Percentiles rank a stretch among this genome's conserved stretches.
Evolutionary conservation across 2,113 vertebrate genomes (phyloP).

Genomic region (Poecilia latipinna): DNA sequence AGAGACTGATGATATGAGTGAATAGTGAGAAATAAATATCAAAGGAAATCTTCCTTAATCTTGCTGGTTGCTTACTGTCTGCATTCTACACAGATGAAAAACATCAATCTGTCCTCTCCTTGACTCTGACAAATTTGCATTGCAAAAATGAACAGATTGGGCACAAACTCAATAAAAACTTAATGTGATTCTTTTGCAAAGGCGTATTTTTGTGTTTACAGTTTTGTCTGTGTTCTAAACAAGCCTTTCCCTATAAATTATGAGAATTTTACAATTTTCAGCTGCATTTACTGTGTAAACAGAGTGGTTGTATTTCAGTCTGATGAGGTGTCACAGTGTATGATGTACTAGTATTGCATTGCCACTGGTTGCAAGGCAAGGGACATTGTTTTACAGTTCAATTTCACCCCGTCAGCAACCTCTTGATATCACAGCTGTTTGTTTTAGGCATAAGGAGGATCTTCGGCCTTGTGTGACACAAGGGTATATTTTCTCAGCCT

Average conservation of each 20-base stretch:
- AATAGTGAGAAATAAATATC: conserved; percentile 63
- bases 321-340: conserved; percentile 53
- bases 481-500: conserved; percentile 54
- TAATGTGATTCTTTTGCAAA: conserved; percentile 22
- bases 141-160: conserved; percentile 40
- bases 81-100: conserved; percentile 44
- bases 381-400: conserved; percentile 72
- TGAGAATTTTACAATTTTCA: conserved; percentile 38
- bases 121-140: conserved; percentile 24
- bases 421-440: conserved; percentile 69
- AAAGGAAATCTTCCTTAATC: conserved; percentile 40
- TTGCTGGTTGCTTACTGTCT: conserved; percentile 37
- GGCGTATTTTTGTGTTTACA: background rate
- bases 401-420: conserved; percentile 70
- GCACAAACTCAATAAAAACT: conserved; percentile 13
- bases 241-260: conserved; percentile 3
- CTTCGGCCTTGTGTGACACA: conserved; percentile 51
- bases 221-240: conserved; percentile 10
- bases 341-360: conserved; percentile 66
- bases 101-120: conserved; percentile 31
- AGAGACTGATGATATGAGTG: conserved; percentile 60
- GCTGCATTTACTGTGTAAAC: conserved; percentile 37
- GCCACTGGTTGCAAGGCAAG: conserved; percentile 43
- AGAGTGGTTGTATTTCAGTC: conserved; percentile 47
- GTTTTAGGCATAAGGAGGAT: conserved; percentile 63